phyloP scores from a whole-genome alignment of 2,113 vertebrate genomes.

The Panurus biarmicus region DNA sequence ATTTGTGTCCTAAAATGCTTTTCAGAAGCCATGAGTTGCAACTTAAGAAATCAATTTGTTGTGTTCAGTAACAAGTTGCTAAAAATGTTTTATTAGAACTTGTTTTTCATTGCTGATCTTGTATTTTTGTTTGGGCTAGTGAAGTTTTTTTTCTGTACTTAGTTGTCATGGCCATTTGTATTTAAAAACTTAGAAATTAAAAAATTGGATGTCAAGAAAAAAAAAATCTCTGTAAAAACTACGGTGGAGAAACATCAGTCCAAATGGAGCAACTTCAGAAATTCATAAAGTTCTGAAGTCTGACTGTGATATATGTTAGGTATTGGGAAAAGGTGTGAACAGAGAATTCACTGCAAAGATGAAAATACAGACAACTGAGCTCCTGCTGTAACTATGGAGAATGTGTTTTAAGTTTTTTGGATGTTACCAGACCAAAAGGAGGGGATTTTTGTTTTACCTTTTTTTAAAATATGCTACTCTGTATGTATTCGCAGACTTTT shows the following conservation, averaged over 20 bases:
- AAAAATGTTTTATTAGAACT: background rate
- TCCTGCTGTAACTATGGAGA: background rate
- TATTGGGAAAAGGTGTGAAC: background rate
- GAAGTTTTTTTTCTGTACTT: background rate
- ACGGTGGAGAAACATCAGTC: background rate
- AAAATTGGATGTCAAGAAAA: background rate
- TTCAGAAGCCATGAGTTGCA: background rate
- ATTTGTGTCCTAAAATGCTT: background rate
- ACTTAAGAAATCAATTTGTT: background rate
- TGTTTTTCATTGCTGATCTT: background rate
- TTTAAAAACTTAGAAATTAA: background rate
- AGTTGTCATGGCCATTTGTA: background rate
- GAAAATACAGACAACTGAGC: background rate
- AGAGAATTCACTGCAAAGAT: background rate
- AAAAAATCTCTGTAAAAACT: background rate
- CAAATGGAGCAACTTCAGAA: background rate
- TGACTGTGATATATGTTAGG: accelerated
- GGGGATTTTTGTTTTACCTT: accelerated
- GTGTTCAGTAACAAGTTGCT: background rate
- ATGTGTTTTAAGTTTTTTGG: background rate
- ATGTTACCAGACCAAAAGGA: background rate
- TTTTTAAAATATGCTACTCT: background rate
- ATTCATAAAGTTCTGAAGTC: background rate
- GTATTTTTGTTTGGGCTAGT: background rate
- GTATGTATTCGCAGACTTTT: accelerated